Percentiles rank a stretch among this genome's conserved stretches.
Conservation (phyloP, 2,888 invertebrate genomes). For the Diachrysia chrysitis region DNA sequence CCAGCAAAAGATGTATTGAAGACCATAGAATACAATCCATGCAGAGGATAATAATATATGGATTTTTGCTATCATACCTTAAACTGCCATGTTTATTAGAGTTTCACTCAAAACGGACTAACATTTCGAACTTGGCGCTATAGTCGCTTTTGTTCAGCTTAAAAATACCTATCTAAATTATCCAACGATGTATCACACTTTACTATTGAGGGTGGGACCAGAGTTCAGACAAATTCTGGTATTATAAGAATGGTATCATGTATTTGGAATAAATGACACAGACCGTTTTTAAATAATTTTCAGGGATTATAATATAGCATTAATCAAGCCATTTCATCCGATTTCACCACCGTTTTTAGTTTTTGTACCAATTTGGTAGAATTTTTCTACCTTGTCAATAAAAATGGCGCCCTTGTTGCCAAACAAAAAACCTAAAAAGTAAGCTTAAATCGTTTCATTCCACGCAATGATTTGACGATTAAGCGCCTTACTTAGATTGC, state of each 20-base stretch:
- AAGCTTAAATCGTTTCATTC: slow-evolving; percentile 44
- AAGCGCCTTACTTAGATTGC: not conserved
- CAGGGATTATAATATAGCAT: too few relatives aligned
- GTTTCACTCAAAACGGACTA: too few relatives aligned
- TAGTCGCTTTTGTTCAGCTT: too few relatives aligned
- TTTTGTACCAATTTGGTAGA: slow-evolving; percentile 37
- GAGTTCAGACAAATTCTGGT: not conserved
- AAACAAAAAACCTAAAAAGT: slow-evolving; percentile 46
- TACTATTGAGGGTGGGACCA: too few relatives aligned
- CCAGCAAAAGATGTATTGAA: not conserved
- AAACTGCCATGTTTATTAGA: too few relatives aligned
- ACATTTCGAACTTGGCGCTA: too few relatives aligned
- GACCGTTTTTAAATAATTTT: too few relatives aligned
- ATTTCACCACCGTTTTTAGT: not conserved
- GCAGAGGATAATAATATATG: too few relatives aligned
- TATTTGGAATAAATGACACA: too few relatives aligned
- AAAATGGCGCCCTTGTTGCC: slow-evolving; percentile 52
- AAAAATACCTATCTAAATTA: too few relatives aligned
- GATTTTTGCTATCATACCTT: too few relatives aligned
- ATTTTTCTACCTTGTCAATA: slow-evolving; percentile 18
- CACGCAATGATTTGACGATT: slow-evolving; percentile 6
- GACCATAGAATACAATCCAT: not conserved
- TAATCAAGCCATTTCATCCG: not conserved
- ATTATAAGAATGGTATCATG: not conserved
- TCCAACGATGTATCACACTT: too few relatives aligned